Percentiles rank a stretch among this genome's conserved stretches.
Conservation (phyloP, 2,888 invertebrate species). For the Gandaritis pyraliata region DNA sequence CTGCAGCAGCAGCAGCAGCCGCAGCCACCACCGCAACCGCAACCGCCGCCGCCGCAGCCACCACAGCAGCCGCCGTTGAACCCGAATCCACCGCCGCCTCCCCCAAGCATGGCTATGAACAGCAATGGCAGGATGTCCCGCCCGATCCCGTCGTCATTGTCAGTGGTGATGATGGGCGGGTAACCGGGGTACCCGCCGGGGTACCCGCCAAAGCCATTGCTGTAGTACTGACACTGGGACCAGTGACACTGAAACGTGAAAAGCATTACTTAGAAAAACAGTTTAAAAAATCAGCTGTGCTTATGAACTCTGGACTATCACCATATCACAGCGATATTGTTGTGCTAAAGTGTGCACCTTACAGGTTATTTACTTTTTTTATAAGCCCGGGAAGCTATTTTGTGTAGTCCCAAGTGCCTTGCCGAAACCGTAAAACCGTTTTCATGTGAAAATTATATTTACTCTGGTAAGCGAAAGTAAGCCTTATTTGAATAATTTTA, state of each 20-base stretch:
- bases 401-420: too few species aligned
- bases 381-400: too few species aligned
- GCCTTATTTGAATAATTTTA: background rate
- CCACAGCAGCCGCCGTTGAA: conserved; percentile 35
- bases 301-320: too few species aligned
- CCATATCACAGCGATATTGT: too few species aligned
- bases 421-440: too few species aligned
- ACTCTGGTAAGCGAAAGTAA: conserved; percentile 3
- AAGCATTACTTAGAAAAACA: background rate
- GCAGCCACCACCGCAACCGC: conserved; percentile 41
- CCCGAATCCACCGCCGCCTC: conserved; percentile 36
- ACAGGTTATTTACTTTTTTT: too few species aligned
- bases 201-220: conserved; percentile 29
- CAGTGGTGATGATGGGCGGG: conserved; percentile 31
- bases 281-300: background rate
- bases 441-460: background rate
- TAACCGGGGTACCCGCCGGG: conserved; percentile 37
- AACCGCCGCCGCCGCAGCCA: conserved; percentile 41
- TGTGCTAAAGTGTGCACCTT: too few species aligned
- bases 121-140: conserved; percentile 35
- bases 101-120: conserved; percentile 32
- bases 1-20: conserved; percentile 41
- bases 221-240: conserved; percentile 30
- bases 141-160: conserved; percentile 24
- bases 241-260: conserved; percentile 32